phyloP scores from a whole-genome alignment of 2,797 vertebrate genomes.

The Thalassophryne amazonica region DNA sequence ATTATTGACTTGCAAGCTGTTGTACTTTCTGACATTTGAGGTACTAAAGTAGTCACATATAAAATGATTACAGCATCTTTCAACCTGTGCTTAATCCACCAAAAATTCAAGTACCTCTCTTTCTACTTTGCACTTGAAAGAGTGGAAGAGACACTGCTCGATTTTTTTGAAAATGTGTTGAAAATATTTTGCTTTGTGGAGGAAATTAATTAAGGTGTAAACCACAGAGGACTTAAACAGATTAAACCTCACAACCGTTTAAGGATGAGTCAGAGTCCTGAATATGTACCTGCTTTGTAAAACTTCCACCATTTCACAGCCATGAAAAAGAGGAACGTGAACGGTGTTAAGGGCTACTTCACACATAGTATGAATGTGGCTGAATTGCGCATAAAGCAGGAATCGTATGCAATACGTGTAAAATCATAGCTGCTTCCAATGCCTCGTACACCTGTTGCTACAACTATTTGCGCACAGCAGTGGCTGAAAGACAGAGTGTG shows the following conservation, averaged over 20 bases:
- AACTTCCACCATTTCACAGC: conserved; percentile 13
- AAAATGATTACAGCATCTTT: conserved; percentile 22
- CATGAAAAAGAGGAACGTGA: neutral
- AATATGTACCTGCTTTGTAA: conserved; percentile 23
- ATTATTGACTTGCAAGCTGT: no score
- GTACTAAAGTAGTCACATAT: no score
- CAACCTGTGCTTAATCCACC: conserved; percentile 15
- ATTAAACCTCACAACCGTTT: conserved; percentile 22
- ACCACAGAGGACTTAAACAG: conserved; percentile 15
- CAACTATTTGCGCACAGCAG: no score
- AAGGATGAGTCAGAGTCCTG: neutral
- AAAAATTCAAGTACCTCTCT: conserved; percentile 32
- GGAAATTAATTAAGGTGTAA: conserved; percentile 42
- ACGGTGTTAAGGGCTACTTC: no score
- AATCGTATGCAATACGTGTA: no score
- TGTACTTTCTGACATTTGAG: no score
- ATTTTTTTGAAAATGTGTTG: no score
- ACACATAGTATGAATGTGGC: no score
- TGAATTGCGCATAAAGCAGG: no score
- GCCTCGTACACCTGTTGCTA: no score
- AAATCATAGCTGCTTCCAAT: no score
- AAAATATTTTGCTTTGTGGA: conserved; percentile 35
- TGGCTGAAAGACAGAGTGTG: no score
- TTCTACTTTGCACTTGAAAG: conserved; percentile 32
- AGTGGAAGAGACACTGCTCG: neutral